These are phyloP conservation scores for Garra rufa DNA, from an alignment of 2,113 vertebrate genomes.

Conservation along the genomic window DNA sequence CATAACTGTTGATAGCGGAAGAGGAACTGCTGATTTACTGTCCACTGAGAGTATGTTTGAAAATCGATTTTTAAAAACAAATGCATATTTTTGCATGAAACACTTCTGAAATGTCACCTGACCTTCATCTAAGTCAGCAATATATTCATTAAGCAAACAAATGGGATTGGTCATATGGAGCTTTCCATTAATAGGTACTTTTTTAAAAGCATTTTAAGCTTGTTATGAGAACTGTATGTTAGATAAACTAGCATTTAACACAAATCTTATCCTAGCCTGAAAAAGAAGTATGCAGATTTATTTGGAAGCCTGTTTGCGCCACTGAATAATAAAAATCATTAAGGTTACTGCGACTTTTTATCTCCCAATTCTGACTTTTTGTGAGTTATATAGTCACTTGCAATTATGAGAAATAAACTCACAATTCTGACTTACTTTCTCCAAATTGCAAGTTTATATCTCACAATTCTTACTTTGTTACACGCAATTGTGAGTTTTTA, in stretches of 20 bases:
- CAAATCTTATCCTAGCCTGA: not conserved
- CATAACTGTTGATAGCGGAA: not conserved
- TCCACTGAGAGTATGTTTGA: not conserved
- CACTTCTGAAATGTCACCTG: not conserved
- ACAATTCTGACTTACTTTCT: too few species aligned
- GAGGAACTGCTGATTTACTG: constrained; percentile 18
- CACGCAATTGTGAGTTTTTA: too few species aligned
- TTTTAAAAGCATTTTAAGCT: not conserved
- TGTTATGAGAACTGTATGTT: not conserved
- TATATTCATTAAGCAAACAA: not conserved
- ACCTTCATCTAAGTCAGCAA: not conserved
- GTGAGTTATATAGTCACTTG: too few species aligned
- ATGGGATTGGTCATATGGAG: not conserved
- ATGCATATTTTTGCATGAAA: not conserved
- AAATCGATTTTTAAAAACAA: not conserved
- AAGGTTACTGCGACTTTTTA: too few species aligned
- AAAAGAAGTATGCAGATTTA: not conserved
- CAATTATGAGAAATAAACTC: too few species aligned
- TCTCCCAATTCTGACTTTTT: too few species aligned
- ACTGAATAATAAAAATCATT: too few species aligned
- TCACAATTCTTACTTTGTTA: too few species aligned
- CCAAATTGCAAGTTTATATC: too few species aligned
- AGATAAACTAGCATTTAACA: not conserved
- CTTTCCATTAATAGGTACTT: not conserved
- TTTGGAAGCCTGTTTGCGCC: too few species aligned